Evolutionary conservation across 2,797 vertebrate genomes (phyloP).

Genomic region (Cossypha dichroa): DNA sequence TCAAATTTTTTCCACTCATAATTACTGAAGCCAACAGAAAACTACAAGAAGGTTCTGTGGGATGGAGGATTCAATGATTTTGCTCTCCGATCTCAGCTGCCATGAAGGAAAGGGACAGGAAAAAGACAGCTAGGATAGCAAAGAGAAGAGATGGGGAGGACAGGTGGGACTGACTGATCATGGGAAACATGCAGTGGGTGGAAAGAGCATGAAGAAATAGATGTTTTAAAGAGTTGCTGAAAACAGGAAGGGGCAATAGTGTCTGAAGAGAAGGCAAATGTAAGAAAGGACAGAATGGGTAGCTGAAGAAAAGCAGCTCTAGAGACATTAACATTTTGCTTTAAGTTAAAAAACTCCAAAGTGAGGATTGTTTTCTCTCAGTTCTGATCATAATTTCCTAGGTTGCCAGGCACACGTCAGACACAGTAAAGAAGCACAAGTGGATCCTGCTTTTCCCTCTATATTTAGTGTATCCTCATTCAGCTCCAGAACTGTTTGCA

Average conservation of each 20-base stretch:
- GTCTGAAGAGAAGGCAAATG: not conserved
- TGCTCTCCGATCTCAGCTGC: not conserved
- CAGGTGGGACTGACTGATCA: not conserved
- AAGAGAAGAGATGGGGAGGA: not conserved
- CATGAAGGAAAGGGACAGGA: not conserved
- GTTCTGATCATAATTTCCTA: not conserved
- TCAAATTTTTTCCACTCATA: not conserved
- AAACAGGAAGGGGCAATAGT: not conserved
- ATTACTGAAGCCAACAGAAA: not conserved
- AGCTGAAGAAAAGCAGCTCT: not conserved
- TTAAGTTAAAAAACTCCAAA: not conserved
- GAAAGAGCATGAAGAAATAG: not conserved
- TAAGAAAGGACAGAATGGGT: not conserved
- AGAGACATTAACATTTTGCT: not conserved
- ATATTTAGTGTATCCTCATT: not conserved
- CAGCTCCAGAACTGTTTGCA: not conserved
- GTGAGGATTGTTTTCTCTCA: not conserved
- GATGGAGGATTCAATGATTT: not conserved
- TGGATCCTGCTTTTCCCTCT: not conserved
- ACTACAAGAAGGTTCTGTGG: not conserved
- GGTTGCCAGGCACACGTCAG: not conserved
- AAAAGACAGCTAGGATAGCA: not conserved
- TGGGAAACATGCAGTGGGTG: not conserved
- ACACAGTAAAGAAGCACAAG: not conserved
- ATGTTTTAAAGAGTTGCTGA: not conserved